These are phyloP conservation scores for Choloepus hoffmanni DNA, from an alignment of 2,113 vertebrate genomes.

Conservation along the genomic window DNA sequence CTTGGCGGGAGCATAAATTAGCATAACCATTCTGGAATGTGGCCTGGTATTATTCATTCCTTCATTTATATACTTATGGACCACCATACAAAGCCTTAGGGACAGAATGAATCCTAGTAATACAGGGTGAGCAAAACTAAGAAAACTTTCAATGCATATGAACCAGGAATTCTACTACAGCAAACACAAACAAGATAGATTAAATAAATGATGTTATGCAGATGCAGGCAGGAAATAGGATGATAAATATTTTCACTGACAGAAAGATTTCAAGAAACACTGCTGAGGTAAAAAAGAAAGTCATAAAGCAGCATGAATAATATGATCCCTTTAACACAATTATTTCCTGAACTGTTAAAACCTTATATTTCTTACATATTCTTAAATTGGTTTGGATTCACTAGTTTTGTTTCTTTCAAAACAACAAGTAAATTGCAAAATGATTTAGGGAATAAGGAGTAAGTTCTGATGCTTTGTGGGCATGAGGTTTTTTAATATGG, in stretches of 20 bases:
- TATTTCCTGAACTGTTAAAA: not conserved
- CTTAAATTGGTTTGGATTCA: constrained; percentile 21
- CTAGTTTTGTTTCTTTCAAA: not conserved
- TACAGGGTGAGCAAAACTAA: not conserved
- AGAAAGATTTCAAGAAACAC: constrained; percentile 20
- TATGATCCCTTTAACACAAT: not conserved
- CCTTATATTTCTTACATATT: not conserved
- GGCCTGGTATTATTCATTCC: not conserved
- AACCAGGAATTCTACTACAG: not conserved
- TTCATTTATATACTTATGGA: not conserved
- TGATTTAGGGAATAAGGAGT: not conserved
- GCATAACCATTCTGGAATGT: not conserved
- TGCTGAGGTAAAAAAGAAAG: not conserved
- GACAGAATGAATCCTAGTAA: not conserved
- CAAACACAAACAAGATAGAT: not conserved
- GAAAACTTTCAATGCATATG: not conserved
- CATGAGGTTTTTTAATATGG: constrained; percentile 15
- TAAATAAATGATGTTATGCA: not conserved
- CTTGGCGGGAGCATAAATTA: not conserved
- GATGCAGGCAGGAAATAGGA: not conserved
- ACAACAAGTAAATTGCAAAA: not conserved
- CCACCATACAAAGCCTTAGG: not conserved
- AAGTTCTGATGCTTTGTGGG: constrained; percentile 7
- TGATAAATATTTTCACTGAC: not conserved
- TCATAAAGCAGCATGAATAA: not conserved